phyloP scores from a whole-genome alignment of 2,888 invertebrate genomes.

The Syritta pipiens region DNA sequence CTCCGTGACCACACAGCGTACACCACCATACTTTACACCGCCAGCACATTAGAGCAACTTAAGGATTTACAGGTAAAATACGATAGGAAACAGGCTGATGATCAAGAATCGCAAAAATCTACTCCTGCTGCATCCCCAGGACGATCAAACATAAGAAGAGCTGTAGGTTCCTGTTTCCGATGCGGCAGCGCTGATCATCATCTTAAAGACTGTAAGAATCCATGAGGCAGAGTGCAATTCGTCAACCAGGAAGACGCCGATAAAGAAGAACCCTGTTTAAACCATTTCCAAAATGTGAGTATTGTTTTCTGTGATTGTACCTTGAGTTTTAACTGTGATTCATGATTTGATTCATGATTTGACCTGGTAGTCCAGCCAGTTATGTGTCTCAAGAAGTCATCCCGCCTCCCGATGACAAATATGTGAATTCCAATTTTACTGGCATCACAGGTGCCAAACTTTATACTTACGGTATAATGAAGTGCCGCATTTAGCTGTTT shows the following conservation, averaged over 20 bases:
- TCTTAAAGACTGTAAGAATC: neutral
- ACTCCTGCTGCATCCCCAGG: neutral
- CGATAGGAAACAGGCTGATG: neutral
- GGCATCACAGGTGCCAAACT: no score
- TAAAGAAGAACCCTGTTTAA: neutral
- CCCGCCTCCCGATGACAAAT: neutral
- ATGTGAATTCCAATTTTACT: no score
- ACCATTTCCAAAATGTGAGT: no score
- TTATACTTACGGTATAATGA: neutral
- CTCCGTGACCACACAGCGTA: neutral
- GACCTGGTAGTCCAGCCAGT: slow-evolving; percentile 16
- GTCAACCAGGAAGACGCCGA: neutral
- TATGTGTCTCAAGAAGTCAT: neutral
- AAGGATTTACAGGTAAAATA: neutral
- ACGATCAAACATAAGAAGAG: neutral
- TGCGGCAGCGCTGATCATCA: neutral
- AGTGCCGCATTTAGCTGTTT: slow-evolving; percentile 1
- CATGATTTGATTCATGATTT: slow-evolving; percentile 17
- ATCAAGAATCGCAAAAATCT: neutral
- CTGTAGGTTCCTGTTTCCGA: neutral
- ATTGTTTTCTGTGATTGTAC: neutral
- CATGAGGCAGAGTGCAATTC: neutral
- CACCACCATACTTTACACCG: neutral
- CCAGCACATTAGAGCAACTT: slow-evolving; percentile 1
- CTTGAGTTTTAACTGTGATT: neutral